These are phyloP conservation scores for Aix galericulata DNA, from an alignment of 2,113 vertebrate species.

Conservation along the genomic window DNA sequence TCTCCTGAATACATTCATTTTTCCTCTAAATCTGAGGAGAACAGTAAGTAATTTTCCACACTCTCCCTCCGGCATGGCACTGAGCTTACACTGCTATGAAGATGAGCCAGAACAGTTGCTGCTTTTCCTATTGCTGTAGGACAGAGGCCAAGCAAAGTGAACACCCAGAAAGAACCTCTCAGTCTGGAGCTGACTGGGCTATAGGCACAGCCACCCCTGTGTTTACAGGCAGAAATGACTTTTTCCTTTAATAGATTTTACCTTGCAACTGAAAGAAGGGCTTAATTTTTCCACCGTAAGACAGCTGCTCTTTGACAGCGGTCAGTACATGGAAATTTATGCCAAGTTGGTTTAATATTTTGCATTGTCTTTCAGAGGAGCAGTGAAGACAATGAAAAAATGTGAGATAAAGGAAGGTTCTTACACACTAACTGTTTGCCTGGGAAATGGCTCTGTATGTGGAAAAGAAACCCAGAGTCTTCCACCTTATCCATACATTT, in stretches of 20 bases:
- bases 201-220: accelerated
- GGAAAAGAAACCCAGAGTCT: not conserved
- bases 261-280: not conserved
- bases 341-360: not conserved
- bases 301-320: accelerated
- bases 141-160: not conserved
- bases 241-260: not conserved
- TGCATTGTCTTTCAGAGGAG: accelerated
- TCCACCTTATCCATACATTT: accelerated
- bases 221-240: not conserved
- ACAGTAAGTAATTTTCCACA: conserved; percentile 22
- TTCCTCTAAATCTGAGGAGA: not conserved
- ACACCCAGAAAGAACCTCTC: not conserved
- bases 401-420: not conserved
- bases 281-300: not conserved
- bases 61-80: not conserved
- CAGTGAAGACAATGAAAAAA: not conserved
- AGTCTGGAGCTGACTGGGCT: not conserved
- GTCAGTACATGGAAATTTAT: not conserved
- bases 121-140: not conserved
- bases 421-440: not conserved
- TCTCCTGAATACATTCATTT: accelerated
- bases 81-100: not conserved
- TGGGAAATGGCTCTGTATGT: not conserved
- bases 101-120: conserved; percentile 50